phyloP scores from a whole-genome alignment of 2,888 invertebrate species.

The Bruchidius siliquastri region DNA sequence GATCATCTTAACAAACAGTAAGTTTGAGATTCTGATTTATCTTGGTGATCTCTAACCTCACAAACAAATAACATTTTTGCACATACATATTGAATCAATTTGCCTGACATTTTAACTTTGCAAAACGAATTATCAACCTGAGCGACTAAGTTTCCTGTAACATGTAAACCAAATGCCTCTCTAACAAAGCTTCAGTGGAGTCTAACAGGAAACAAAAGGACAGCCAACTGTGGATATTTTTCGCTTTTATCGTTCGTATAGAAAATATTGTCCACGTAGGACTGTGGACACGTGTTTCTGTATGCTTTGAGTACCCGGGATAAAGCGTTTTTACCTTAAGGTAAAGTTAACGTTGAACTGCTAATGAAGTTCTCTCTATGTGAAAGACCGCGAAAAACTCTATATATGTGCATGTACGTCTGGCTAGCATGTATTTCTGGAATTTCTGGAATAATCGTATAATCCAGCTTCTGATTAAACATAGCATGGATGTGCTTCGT shows the following conservation, averaged over 20 bases:
- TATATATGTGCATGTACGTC: not conserved
- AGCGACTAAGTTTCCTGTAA: not conserved
- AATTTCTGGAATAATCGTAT: not conserved
- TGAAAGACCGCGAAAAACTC: not conserved
- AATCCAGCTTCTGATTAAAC: not conserved
- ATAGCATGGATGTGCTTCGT: not conserved
- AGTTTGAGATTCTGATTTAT: no score
- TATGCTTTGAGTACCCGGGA: conserved; percentile 14
- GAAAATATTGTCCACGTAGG: conserved; percentile 16
- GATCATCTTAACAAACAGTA: no score
- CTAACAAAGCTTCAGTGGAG: conserved; percentile 16
- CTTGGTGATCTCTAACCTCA: no score
- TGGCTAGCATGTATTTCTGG: not conserved
- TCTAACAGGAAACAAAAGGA: conserved; percentile 19
- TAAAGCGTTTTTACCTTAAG: not conserved
- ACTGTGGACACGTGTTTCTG: not conserved
- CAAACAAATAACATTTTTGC: no score
- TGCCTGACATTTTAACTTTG: no score
- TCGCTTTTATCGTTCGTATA: conserved; percentile 15
- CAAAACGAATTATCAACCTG: no score
- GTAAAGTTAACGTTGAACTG: not conserved
- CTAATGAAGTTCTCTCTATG: not conserved
- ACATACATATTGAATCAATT: no score
- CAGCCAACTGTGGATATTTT: conserved; percentile 16
- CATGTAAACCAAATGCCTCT: not conserved